Base-by-base conservation (phyloP, 2,888 invertebrate genomes). In the Isotomurus palustris region DNA sequence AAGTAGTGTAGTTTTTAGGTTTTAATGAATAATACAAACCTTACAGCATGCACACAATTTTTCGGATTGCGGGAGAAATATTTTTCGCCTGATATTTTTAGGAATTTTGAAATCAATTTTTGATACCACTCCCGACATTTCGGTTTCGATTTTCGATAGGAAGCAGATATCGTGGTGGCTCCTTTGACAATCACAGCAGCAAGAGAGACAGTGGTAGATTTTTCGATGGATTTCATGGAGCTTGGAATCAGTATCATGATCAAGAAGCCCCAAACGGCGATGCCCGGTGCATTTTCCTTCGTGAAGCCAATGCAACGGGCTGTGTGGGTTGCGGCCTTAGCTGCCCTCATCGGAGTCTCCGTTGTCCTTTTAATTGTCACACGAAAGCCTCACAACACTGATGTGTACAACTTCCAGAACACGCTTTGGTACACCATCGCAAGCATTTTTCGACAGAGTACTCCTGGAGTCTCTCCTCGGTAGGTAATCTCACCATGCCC, bases 211-310 rank as follows among this genome's bases (percentile, higher is more conserved):
- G 87, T 90, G 58, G 93, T 97, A 50, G 96, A 96, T 76, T 97
- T 97, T 76, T 96, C 96, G 0, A 95, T 95, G 73, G 97, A 96
- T 0, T 97, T 95, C 77, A 93, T 97, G 90, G 68, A 69, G 75
- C 82, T 96, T 14, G 96, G 96, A 28, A 96, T 95, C 61, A 91
- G 93, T 22, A 97, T 97, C 73, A 78, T 96, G 29, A 95, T 93
- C 62, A 69, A 71, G 65, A 66, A 67, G 25, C 85, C 87, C 52
- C 84, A 81, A 71, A 84, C 79, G 71, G 84, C 82, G 73, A 84
- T 82, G 72, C 84, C 83, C 41, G 82, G 83, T 72, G 80, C 82
- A 27, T 92, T 91, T 77, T 87, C 88, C 36, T 92, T 92, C 52
- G 62, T 62, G 35, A 66, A 68, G 49, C 67, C 68, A 8, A 69